Evolutionary conservation across 2,797 vertebrate species (phyloP).

Genomic region (Bradypodion pumilum): DNA sequence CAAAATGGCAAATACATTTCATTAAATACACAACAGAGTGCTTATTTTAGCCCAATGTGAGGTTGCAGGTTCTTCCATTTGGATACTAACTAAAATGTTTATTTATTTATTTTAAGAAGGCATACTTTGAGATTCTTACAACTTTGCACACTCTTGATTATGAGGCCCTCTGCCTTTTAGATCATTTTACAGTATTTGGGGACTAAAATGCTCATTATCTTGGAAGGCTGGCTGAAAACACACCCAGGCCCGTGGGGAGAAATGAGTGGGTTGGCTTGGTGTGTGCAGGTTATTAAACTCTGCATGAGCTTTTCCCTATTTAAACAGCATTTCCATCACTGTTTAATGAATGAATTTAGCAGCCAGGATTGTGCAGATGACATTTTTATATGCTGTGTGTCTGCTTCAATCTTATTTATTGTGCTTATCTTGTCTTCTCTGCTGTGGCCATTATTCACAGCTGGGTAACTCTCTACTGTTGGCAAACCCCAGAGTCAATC

Average conservation of each 20-base stretch:
- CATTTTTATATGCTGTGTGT: constrained; percentile 55
- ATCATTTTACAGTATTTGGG: not conserved
- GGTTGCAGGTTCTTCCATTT: not conserved
- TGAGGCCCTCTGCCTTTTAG: not conserved
- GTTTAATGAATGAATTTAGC: constrained; percentile 60
- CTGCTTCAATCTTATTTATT: constrained; percentile 59
- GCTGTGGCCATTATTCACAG: constrained; percentile 51
- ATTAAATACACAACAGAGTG: too few relatives aligned
- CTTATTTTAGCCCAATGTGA: not conserved
- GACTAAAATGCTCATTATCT: not conserved
- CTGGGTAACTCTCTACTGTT: constrained; percentile 41
- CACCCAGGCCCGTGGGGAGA: fast-evolving
- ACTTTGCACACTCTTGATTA: not conserved
- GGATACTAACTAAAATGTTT: not conserved
- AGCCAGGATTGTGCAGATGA: constrained; percentile 45
- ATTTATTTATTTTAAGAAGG: not conserved
- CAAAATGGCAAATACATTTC: too few relatives aligned
- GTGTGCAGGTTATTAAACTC: constrained; percentile 34
- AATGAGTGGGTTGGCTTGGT: not conserved
- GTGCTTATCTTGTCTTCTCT: constrained; percentile 54
- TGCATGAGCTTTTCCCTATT: constrained; percentile 40
- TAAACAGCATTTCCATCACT: constrained; percentile 53
- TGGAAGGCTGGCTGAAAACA: not conserved
- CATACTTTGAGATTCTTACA: not conserved
- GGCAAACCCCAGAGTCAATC: constrained; percentile 38